Evolutionary conservation across 2,113 vertebrate species (phyloP).

Genomic region (Cettia cetti): DNA sequence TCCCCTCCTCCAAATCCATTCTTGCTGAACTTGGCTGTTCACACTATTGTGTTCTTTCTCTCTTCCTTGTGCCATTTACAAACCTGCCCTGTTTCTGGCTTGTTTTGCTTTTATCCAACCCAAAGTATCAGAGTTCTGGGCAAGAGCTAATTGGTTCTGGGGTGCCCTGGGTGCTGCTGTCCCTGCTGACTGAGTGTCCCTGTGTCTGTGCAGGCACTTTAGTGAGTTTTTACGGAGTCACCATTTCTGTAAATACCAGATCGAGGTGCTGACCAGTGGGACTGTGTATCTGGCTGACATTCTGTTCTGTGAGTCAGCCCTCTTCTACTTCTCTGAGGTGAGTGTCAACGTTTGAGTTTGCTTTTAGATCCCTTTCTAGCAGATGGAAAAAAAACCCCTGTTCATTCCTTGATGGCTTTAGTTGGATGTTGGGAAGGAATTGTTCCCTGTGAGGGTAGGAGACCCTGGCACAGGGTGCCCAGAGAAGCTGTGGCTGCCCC

Average conservation of each 20-base stretch:
- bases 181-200: neutral
- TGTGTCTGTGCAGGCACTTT: conserved; percentile 88
- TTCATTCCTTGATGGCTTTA: neutral
- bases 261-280: conserved; percentile 98
- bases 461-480: neutral
- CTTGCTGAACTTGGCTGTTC: neutral
- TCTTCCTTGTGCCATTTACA: neutral
- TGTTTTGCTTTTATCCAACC: neutral
- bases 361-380: neutral
- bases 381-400: neutral
- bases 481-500: neutral
- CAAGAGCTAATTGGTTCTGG: neutral
- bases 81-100: neutral
- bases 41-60: neutral
- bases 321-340: conserved; percentile 99
- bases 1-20: neutral
- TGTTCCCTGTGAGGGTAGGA: neutral
- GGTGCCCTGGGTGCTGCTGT: neutral
- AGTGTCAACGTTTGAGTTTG: neutral
- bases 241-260: conserved; percentile 99
- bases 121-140: neutral
- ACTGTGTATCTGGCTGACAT: conserved; percentile 98
- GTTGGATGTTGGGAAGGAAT: neutral
- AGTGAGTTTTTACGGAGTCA: conserved; percentile 94
- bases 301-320: conserved; percentile 96